Evolutionary conservation across 2,797 vertebrate genomes (phyloP).

Genomic region (Acanthurus lineatus): DNA sequence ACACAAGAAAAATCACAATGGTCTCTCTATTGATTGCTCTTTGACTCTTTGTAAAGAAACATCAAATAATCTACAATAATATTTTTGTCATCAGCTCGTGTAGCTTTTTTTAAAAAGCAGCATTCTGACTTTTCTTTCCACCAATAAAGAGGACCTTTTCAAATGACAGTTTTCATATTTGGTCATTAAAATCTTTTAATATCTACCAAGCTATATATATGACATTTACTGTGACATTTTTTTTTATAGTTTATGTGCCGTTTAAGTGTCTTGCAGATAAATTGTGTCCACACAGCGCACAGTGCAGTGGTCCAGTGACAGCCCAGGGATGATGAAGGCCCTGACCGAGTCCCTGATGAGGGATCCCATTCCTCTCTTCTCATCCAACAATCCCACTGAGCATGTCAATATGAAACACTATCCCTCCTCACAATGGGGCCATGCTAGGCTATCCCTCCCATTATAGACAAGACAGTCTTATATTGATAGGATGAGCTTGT

Average conservation of each 20-base stretch:
- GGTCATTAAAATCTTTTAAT: conserved; percentile 53
- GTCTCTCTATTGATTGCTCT: conserved; percentile 14
- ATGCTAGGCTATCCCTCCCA: conserved; percentile 51
- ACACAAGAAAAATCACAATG: conserved; percentile 22
- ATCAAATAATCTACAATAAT: conserved; percentile 24
- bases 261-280: conserved; percentile 62
- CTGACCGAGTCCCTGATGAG: conserved; percentile 76
- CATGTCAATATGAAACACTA: conserved; percentile 85
- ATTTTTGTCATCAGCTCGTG: conserved; percentile 19
- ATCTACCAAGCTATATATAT: conserved; percentile 46
- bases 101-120: conserved; percentile 30
- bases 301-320: conserved; percentile 62
- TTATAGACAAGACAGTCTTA: conserved; percentile 58
- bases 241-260: conserved; percentile 44
- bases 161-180: conserved; percentile 47
- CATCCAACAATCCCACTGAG: conserved; percentile 84
- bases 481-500: conserved; percentile 67
- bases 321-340: conserved; percentile 65
- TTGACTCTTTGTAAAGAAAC: conserved; percentile 23
- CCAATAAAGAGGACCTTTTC: conserved; percentile 38
- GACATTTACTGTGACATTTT: conserved; percentile 68
- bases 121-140: conserved; percentile 29
- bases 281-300: conserved; percentile 50
- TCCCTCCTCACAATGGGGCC: conserved; percentile 54
- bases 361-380: conserved; percentile 83